Conservation (phyloP, 1,140 invertebrate species). For the Formica exsecta region DNA sequence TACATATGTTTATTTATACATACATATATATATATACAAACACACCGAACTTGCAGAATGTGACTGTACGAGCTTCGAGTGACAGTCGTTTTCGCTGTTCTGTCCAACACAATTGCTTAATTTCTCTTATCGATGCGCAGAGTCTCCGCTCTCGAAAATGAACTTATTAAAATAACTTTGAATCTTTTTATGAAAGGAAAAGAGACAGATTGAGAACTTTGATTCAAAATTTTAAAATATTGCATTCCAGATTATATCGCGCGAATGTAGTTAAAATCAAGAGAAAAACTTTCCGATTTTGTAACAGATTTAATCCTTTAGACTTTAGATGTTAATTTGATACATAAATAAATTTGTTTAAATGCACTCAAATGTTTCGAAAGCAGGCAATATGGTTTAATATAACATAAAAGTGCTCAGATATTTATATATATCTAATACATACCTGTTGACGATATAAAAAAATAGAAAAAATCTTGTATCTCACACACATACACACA, state of each 20-base stretch:
- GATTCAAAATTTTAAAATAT: not conserved
- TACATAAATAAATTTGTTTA: conserved; percentile 10
- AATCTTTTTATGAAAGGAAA: not conserved
- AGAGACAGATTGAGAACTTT: not conserved
- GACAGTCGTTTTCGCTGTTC: conserved; percentile 78
- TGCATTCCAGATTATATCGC: not conserved
- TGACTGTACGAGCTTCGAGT: conserved; percentile 82
- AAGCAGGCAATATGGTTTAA: not conserved
- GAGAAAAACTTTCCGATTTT: not conserved
- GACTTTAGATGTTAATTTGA: not conserved
- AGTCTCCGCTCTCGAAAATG: conserved; percentile 34
- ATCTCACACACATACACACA: not conserved
- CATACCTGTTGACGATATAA: conserved; percentile 16
- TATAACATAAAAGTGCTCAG: not conserved
- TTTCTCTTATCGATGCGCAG: conserved; percentile 16
- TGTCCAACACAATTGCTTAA: conserved; percentile 66
- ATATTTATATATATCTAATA: conserved; percentile 32
- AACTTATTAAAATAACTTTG: not conserved
- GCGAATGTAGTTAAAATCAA: not conserved
- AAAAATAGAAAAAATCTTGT: conserved; percentile 35
- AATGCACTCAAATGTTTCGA: not conserved
- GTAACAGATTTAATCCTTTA: not conserved
- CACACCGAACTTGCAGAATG: conserved; percentile 84
- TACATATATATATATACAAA: conserved; percentile 71
- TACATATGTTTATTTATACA: conserved; percentile 65